A percentile compares a stretch with the other conserved stretches of the same genome.
These are phyloP conservation scores for Amniataba percoides DNA, from an alignment of 2,797 vertebrate species.

Conservation along the genomic window DNA sequence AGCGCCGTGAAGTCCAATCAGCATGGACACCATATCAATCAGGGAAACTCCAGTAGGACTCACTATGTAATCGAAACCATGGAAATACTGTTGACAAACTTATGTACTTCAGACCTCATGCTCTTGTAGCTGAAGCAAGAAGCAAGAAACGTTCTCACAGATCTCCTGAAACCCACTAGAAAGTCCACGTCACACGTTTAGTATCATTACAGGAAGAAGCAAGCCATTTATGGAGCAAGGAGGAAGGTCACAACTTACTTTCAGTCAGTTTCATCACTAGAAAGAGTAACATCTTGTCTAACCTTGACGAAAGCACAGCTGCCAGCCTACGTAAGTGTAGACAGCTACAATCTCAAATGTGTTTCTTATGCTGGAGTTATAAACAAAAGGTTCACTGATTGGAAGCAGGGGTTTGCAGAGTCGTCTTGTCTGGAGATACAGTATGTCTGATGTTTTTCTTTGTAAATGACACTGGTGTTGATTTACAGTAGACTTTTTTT, in stretches of 20 bases:
- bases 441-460: background rate
- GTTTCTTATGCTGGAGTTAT: background rate
- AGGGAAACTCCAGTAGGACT: background rate
- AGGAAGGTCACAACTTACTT: background rate
- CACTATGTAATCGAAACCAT: background rate
- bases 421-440: background rate
- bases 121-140: too few relatives aligned
- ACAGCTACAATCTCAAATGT: background rate
- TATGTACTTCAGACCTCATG: background rate
- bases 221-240: background rate
- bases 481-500: background rate
- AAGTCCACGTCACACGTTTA: background rate
- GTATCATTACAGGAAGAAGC: background rate
- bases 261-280: background rate
- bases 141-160: too few relatives aligned
- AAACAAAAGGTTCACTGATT: background rate
- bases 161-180: too few relatives aligned
- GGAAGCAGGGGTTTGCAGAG: background rate
- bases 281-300: too few relatives aligned
- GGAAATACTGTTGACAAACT: background rate
- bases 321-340: background rate
- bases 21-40: background rate
- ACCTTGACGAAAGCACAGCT: background rate
- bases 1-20: background rate
- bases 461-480: background rate